phyloP scores from a whole-genome alignment of 2,797 vertebrate genomes.

The Leucoraja ocellata region DNA sequence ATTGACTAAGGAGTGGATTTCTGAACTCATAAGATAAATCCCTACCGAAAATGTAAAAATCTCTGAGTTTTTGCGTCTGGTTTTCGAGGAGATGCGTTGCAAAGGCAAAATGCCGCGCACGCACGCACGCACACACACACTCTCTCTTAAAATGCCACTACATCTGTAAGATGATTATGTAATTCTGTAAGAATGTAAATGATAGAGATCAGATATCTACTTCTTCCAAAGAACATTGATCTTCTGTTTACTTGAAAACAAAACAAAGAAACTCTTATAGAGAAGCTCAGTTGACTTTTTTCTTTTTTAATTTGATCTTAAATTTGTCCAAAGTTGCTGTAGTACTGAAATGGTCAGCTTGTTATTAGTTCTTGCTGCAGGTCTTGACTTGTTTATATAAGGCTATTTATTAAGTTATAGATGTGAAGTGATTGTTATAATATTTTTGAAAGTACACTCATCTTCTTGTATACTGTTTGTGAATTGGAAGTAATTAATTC shows the following conservation, averaged over 20 bases:
- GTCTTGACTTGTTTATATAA: neutral
- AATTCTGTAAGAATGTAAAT: neutral
- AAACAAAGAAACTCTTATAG: neutral
- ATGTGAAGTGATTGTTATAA: neutral
- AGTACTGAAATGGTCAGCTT: neutral
- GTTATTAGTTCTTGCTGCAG: neutral
- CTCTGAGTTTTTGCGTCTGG: no score
- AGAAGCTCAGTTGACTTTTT: neutral
- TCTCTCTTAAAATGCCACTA: neutral
- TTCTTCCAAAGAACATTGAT: neutral
- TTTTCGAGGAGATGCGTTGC: no score
- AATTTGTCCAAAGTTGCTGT: slow-evolving; percentile 2
- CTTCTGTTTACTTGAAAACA: neutral
- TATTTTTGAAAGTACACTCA: neutral
- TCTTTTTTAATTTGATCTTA: neutral
- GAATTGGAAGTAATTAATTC: neutral
- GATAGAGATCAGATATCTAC: neutral
- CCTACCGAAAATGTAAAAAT: no score
- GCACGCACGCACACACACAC: no score
- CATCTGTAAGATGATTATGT: neutral
- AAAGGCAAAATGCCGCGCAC: no score
- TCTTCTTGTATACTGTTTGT: neutral
- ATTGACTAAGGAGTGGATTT: no score
- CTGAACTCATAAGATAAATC: no score
- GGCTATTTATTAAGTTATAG: neutral